A percentile compares a stretch with the other conserved stretches of the same genome.
Evolutionary conservation across 2,797 vertebrate species (phyloP).

Genomic region (Cossypha niveicapilla): DNA sequence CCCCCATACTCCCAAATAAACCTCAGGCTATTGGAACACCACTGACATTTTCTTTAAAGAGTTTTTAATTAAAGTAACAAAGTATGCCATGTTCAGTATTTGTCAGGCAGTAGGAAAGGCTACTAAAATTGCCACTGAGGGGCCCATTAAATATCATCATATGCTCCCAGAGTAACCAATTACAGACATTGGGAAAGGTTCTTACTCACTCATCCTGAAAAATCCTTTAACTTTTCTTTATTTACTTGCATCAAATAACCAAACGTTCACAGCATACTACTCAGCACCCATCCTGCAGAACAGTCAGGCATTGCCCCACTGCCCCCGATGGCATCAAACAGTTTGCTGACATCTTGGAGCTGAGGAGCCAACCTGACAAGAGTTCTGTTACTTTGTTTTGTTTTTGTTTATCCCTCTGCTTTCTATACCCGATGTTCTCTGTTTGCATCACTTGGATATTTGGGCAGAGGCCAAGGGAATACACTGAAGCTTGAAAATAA

Average conservation of each 20-base stretch:
- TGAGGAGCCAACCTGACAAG: neutral
- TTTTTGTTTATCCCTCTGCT: neutral
- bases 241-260: conserved; percentile 54
- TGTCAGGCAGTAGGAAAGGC: conserved; percentile 70
- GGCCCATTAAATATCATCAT: conserved; percentile 70
- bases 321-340: neutral
- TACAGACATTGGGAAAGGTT: conserved; percentile 69
- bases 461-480: neutral
- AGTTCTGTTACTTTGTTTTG: neutral
- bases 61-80: conserved; percentile 77
- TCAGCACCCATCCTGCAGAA: neutral
- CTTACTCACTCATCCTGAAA: conserved; percentile 35
- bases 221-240: conserved; percentile 32
- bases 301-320: neutral
- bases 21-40: conserved; percentile 62
- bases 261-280: conserved; percentile 47
- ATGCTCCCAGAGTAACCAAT: conserved; percentile 73
- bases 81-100: conserved; percentile 65
- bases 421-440: neutral
- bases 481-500: neutral
- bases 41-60: conserved; percentile 76
- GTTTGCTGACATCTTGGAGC: neutral
- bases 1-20: neutral
- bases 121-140: conserved; percentile 70
- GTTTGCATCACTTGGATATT: neutral